Conservation (phyloP, 2,797 vertebrate genomes). For the Coilia nasus region DNA sequence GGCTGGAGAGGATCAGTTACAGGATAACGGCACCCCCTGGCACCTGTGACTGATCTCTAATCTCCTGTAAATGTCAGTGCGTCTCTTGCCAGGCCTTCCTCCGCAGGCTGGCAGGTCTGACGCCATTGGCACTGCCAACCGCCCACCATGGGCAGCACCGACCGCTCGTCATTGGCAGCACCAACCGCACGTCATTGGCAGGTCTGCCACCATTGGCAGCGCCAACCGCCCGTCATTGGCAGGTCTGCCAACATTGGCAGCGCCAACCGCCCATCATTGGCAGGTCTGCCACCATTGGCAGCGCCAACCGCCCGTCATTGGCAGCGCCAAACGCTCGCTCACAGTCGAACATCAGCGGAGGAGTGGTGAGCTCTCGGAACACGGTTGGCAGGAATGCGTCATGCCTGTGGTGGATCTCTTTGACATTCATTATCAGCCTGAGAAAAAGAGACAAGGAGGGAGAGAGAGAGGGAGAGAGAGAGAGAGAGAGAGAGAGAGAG, state of each 20-base stretch:
- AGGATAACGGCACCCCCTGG: neutral
- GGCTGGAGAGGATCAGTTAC: neutral
- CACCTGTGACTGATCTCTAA: neutral
- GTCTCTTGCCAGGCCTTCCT: neutral
- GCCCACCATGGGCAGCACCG: too few species aligned
- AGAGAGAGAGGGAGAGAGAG: too few species aligned
- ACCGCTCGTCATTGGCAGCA: too few species aligned
- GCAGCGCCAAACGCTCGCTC: neutral
- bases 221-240: too few species aligned
- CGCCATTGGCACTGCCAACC: too few species aligned
- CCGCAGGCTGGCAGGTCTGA: neutral
- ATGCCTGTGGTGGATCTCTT: neutral
- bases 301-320: neutral
- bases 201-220: too few species aligned
- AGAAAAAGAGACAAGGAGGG: too few species aligned
- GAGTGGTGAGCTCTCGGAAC: neutral
- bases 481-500: too few species aligned
- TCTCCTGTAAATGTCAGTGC: neutral
- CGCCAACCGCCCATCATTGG: too few species aligned
- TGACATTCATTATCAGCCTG: too few species aligned
- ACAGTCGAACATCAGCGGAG: neutral
- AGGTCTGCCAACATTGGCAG: too few species aligned
- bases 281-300: neutral
- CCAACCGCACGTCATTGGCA: too few species aligned
- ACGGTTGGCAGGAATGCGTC: neutral